Conservation (phyloP, 2,797 vertebrate genomes). For the Phalanger gymnotis region DNA sequence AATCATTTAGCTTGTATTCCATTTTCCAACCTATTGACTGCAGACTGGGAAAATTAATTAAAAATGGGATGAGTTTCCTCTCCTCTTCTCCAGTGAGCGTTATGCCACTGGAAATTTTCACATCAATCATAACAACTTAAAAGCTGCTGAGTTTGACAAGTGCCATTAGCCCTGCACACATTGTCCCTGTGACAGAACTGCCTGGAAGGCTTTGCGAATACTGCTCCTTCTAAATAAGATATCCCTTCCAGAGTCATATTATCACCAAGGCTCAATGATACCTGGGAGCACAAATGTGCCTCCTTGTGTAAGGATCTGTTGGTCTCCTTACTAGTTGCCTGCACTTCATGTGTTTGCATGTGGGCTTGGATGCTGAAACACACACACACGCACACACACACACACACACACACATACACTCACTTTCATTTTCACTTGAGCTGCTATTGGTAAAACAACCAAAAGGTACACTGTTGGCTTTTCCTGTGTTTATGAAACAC, state of each 20-base stretch:
- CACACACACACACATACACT: background rate
- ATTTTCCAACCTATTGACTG: constrained; percentile 41
- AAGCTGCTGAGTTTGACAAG: background rate
- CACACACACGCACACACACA: background rate
- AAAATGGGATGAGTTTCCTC: constrained; percentile 23
- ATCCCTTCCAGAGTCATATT: background rate
- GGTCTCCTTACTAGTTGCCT: background rate
- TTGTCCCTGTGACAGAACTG: constrained; percentile 50
- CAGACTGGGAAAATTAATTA: constrained; percentile 19
- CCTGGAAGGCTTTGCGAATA: constrained; percentile 27
- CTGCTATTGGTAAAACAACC: constrained; percentile 1
- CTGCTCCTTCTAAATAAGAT: background rate
- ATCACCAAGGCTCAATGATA: background rate
- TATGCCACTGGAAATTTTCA: constrained; percentile 2
- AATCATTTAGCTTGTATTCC: constrained; percentile 29
- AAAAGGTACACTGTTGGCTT: background rate
- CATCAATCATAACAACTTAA: constrained; percentile 54
- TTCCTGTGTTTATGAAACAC: constrained; percentile 6
- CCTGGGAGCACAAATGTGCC: background rate
- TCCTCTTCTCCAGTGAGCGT: constrained; percentile 30
- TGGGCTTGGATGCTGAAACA: background rate
- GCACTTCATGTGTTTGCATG: background rate
- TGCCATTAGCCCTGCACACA: constrained; percentile 13
- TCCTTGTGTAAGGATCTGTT: background rate
- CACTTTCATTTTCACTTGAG: background rate